Base-by-base conservation (phyloP, 2,113 vertebrate genomes). In the Larimichthys polyactis region DNA sequence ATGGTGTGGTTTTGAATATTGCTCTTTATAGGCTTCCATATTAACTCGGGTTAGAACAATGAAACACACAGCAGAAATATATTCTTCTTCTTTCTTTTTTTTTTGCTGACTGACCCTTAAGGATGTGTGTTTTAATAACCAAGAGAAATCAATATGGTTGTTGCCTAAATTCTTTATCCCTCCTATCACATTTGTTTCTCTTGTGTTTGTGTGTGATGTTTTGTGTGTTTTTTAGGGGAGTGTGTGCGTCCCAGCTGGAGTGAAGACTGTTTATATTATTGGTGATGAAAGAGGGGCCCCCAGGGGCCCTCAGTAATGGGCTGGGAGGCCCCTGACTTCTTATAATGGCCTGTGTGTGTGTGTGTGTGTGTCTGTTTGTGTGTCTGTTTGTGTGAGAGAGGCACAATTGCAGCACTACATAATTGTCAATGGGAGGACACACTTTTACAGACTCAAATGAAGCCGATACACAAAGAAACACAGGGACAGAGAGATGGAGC, bases 261-360 rank as follows among this genome's bases (percentile, higher is more conserved):
- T 71, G 59, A 88, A 89, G 91, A 84, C 89, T 91, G 86, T 93
- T 92, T 91, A 90, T 91, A 88, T 88, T 90, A 92, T 90, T 81
- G 87, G 71, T 73, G 84, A 91, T 92, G 78, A 90, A 92, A 91
- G 85, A 91, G 82, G 76, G 75, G 70, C 73, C 87, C 87, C 82
- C 51, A 70, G 87, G 87, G 87, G 77, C 75, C 77, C 79, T 82
- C 73, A 20, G 64, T 92, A 92, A 93, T 93, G 78, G 87, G 81
- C 85, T 32, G 66, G 81, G 81, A 90, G 90, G 90, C 90, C 87
- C 81, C 84, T 88, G 89, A 91, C 90, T 89, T 83, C 77, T 83
- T 81, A 81, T 91, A 92, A 90, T 87, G 87, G 75, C 83, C 59
- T 82, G 27, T 73, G 67, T 62, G 71, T 74, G 63, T 82, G 27